These are phyloP conservation scores for Microplitis manilae DNA, from an alignment of 2,888 invertebrate species.

Conservation along the genomic window DNA sequence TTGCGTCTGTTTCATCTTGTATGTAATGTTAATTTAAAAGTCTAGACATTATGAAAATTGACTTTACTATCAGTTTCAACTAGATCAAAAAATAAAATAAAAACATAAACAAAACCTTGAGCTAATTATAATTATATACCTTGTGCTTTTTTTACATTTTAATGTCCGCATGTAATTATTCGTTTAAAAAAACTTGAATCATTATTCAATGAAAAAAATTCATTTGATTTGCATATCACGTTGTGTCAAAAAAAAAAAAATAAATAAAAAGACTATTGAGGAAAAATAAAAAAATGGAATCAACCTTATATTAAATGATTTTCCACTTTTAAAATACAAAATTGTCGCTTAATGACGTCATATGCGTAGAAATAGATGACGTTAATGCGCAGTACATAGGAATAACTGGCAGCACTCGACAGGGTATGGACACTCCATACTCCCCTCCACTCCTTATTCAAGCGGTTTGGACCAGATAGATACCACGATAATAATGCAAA, in stretches of 20 bases:
- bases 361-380: background rate
- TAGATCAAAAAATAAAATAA: background rate
- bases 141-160: background rate
- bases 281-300: background rate
- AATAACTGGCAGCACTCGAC: background rate
- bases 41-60: conserved; percentile 11
- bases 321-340: background rate
- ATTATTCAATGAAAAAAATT: background rate
- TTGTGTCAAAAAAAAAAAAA: background rate
- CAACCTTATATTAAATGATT: background rate
- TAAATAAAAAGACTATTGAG: background rate
- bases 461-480: too few relatives aligned
- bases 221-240: background rate
- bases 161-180: conserved; percentile 3
- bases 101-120: background rate
- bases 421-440: too few relatives aligned
- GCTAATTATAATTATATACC: background rate
- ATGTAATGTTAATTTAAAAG: background rate
- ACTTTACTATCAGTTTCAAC: background rate
- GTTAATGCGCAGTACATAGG: background rate
- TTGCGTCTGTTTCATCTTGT: background rate
- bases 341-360: background rate
- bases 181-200: background rate
- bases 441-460: too few relatives aligned
- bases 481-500: too few relatives aligned